phyloP scores from a whole-genome alignment of 2,113 vertebrate species.

The Channa maculata region DNA sequence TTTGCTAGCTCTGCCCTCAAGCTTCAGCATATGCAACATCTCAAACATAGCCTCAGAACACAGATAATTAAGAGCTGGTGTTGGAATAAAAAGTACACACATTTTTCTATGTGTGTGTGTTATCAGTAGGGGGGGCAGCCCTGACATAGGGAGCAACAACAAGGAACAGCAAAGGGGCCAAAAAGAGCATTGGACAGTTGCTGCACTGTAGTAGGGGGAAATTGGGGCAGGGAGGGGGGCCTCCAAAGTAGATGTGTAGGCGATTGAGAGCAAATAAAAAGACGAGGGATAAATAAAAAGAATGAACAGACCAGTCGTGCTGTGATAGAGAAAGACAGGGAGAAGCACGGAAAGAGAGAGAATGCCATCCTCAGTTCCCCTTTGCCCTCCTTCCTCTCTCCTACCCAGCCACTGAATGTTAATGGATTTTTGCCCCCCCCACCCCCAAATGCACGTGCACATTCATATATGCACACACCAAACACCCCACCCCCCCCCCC shows the following conservation, averaged over 20 bases:
- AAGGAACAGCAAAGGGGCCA: constrained; percentile 49
- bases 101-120: constrained; percentile 3
- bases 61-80: constrained; percentile 17
- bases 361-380: constrained; percentile 82
- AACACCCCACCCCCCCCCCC: neutral
- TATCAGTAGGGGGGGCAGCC: constrained; percentile 39
- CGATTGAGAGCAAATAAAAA: constrained; percentile 71
- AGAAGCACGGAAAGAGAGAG: constrained; percentile 59
- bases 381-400: constrained; percentile 84
- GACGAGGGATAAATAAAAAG: constrained; percentile 66
- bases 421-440: constrained; percentile 71
- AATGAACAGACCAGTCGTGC: constrained; percentile 71
- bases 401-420: constrained; percentile 79
- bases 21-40: constrained; percentile 28
- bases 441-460: constrained; percentile 21
- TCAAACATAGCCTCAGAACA: constrained; percentile 38
- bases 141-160: constrained; percentile 35
- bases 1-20: constrained; percentile 20
- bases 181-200: constrained; percentile 60
- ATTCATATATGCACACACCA: constrained; percentile 17
- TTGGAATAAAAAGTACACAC: neutral
- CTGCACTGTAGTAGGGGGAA: constrained; percentile 18
- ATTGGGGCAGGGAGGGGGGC: constrained; percentile 8
- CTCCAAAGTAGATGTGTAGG: constrained; percentile 78
- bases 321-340: constrained; percentile 71